These are phyloP conservation scores for Artibeus jamaicensis DNA, from an alignment of 2,797 vertebrate species.

Conservation along the genomic window DNA sequence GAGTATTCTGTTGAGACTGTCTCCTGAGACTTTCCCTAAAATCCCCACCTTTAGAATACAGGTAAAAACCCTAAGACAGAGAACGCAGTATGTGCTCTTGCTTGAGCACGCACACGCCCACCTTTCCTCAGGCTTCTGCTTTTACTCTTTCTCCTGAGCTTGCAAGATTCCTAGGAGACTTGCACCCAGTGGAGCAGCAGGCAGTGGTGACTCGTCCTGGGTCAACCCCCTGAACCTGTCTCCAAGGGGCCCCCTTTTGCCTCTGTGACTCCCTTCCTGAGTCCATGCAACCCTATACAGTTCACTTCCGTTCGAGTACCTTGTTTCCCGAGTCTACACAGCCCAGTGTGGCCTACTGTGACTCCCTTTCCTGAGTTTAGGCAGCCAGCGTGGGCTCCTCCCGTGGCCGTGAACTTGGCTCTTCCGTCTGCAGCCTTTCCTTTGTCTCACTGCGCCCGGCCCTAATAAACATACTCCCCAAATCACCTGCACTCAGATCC, in stretches of 20 bases:
- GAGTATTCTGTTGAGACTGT: neutral
- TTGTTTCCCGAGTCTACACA: neutral
- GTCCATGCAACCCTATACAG: neutral
- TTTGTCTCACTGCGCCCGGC: neutral
- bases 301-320: neutral
- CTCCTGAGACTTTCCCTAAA: neutral
- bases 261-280: neutral
- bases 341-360: neutral
- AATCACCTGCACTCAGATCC: neutral
- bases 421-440: neutral
- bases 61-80: neutral
- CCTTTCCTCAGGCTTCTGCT: neutral
- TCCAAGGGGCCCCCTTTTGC: neutral
- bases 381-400: neutral
- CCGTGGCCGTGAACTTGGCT: neutral
- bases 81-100: neutral
- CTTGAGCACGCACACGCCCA: neutral
- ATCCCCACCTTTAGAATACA: neutral
- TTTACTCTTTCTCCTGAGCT: neutral
- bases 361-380: neutral
- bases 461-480: neutral
- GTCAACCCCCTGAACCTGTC: neutral
- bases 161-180: neutral
- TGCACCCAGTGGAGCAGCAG: neutral
- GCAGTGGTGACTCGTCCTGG: neutral